A percentile compares a stretch with the other conserved stretches of the same genome.
phyloP scores from a whole-genome alignment of 2,888 invertebrate genomes.

The Augochlorella aurata region DNA sequence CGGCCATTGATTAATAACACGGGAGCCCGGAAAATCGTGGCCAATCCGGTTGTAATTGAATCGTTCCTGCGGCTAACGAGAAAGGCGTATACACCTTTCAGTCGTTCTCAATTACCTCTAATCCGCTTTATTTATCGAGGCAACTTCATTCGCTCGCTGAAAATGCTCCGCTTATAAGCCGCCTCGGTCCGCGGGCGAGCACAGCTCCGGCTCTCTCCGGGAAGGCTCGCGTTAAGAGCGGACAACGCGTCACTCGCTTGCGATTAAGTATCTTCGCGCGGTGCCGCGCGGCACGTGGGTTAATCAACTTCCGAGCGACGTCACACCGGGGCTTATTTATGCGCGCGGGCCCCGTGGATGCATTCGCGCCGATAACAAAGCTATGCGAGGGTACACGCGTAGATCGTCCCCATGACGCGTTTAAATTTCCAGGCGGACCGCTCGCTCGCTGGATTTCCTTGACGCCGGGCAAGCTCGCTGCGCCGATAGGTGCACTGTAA shows the following conservation, averaged over 20 bases:
- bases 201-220: background rate
- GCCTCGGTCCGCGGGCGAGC: background rate
- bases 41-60: background rate
- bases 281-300: constrained; percentile 25
- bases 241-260: constrained; percentile 12
- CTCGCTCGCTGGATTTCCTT: constrained; percentile 52
- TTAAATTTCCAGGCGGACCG: constrained; percentile 33
- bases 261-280: constrained; percentile 45
- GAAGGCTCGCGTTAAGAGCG: constrained; percentile 5
- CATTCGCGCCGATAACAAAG: constrained; percentile 62
- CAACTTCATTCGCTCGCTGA: constrained; percentile 24
- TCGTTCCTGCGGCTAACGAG: constrained; percentile 40
- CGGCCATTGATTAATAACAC: constrained; percentile 43
- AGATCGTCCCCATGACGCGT: constrained; percentile 39
- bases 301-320: constrained; percentile 58
- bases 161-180: constrained; percentile 14
- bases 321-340: constrained; percentile 58
- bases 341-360: constrained; percentile 50
- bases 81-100: constrained; percentile 38
- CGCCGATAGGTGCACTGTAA: constrained; percentile 37
- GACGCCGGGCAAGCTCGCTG: constrained; percentile 52
- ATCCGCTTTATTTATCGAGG: constrained; percentile 40
- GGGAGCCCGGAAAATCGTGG: constrained; percentile 22
- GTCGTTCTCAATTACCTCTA: constrained; percentile 17
- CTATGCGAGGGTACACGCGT: constrained; percentile 57